phyloP scores from a whole-genome alignment of 2,113 vertebrate genomes.

The Seriola rivoliana region DNA sequence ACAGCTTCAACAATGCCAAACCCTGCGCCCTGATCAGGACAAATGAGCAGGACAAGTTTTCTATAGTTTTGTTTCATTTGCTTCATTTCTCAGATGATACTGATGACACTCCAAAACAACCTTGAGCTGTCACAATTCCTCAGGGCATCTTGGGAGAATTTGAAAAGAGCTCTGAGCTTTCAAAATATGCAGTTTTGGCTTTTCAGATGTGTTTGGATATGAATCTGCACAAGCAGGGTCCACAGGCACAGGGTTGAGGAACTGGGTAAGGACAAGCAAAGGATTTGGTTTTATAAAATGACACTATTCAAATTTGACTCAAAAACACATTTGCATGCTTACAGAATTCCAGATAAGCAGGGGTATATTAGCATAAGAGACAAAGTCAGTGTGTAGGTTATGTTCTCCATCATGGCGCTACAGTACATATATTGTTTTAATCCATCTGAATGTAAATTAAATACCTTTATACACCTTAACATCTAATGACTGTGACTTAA shows the following conservation, averaged over 20 bases:
- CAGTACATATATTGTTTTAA: not conserved
- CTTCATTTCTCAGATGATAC: conserved; percentile 51
- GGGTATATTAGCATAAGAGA: conserved; percentile 4
- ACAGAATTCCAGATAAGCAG: conserved; percentile 28
- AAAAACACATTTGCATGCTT: conserved; percentile 34
- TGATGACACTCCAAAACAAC: conserved; percentile 67
- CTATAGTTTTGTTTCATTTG: conserved; percentile 52
- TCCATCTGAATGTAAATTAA: conserved; percentile 10
- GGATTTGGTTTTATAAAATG: not conserved
- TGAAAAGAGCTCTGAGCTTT: conserved; percentile 44
- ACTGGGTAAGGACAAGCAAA: conserved; percentile 33
- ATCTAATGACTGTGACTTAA: not conserved
- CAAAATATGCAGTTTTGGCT: conserved; percentile 27
- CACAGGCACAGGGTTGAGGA: conserved; percentile 35
- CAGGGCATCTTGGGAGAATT: conserved; percentile 23
- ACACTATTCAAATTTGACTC: conserved; percentile 33
- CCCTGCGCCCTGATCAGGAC: conserved; percentile 29
- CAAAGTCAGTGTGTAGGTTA: conserved; percentile 12
- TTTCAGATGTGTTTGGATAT: conserved; percentile 34
- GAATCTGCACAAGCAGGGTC: conserved; percentile 38
- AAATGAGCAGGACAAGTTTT: conserved; percentile 46
- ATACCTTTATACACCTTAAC: not conserved
- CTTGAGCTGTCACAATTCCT: conserved; percentile 55
- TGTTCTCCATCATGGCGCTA: not conserved
- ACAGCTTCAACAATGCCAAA: conserved; percentile 60